Evolutionary conservation across 2,888 invertebrate genomes (phyloP).

Genomic region (Melipona beecheii): DNA sequence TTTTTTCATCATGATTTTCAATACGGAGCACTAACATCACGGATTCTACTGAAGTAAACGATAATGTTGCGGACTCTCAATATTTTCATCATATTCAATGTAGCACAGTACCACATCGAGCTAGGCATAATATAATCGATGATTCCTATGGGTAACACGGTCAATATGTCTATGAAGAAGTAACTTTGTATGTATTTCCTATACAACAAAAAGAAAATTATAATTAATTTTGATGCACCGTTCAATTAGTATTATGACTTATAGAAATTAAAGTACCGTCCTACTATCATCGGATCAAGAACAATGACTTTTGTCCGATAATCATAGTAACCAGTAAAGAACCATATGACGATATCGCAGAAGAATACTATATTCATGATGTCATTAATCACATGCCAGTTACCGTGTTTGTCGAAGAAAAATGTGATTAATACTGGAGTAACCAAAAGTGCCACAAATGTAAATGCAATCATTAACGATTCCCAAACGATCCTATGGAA

Average conservation of each 20-base stretch:
- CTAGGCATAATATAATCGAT: conserved; percentile 59
- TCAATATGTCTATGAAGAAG: conserved; percentile 78
- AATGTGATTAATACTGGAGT: conserved; percentile 80
- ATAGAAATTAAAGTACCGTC: conserved; percentile 63
- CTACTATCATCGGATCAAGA: conserved; percentile 75
- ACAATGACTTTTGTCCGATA: conserved; percentile 73
- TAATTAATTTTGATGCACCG: not conserved
- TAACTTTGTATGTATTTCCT: conserved; percentile 78
- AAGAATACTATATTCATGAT: conserved; percentile 75
- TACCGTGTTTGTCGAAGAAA: conserved; percentile 59
- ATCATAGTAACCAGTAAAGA: conserved; percentile 82
- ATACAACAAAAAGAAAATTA: not conserved
- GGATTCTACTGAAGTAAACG: conserved; percentile 74
- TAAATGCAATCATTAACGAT: conserved; percentile 76
- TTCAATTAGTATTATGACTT: not conserved
- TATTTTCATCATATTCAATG: conserved; percentile 77
- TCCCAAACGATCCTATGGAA: conserved; percentile 79
- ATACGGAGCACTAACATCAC: conserved; percentile 73
- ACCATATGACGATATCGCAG: conserved; percentile 78
- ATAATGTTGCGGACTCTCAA: conserved; percentile 78
- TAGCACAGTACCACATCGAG: conserved; percentile 69
- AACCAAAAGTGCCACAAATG: conserved; percentile 72
- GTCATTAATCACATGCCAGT: conserved; percentile 67
- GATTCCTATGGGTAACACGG: conserved; percentile 76
- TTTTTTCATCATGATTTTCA: not conserved